phyloP scores from a whole-genome alignment of 2,113 vertebrate species.

The Pardalotus punctatus region DNA sequence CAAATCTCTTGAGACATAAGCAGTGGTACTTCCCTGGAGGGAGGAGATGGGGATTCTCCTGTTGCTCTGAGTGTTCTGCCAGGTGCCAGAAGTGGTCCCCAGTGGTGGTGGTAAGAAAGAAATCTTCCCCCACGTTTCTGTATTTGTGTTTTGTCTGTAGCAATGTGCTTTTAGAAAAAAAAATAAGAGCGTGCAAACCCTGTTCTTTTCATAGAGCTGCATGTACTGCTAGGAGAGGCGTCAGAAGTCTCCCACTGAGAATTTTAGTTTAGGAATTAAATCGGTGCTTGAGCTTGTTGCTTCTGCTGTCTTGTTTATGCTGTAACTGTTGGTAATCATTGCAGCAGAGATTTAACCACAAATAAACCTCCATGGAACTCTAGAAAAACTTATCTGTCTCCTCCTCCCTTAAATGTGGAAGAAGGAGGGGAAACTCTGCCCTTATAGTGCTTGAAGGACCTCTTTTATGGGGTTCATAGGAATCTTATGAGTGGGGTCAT shows the following conservation, averaged over 20 bases:
- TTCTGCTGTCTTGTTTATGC: background rate
- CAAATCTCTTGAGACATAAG: constrained; percentile 51
- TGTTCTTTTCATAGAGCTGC: background rate
- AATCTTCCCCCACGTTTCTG: background rate
- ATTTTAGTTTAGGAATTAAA: background rate
- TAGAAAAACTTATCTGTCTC: background rate
- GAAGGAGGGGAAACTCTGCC: background rate
- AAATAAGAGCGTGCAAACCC: background rate
- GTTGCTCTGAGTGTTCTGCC: constrained; percentile 51
- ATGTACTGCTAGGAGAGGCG: background rate
- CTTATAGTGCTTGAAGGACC: background rate
- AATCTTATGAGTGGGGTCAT: background rate
- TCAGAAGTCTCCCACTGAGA: background rate
- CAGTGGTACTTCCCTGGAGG: constrained; percentile 24
- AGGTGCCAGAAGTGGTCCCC: constrained; percentile 36
- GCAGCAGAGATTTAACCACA: background rate
- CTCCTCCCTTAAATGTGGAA: background rate
- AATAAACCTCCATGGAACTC: background rate
- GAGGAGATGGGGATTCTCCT: constrained; percentile 42
- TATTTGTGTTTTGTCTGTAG: background rate
- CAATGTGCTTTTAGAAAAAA: background rate
- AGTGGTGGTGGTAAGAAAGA: constrained; percentile 51
- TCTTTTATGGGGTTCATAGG: background rate
- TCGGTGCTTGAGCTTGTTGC: background rate
- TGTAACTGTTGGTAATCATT: background rate